phyloP scores from a whole-genome alignment of 2,113 vertebrate genomes.

The Toxostoma redivivum region DNA sequence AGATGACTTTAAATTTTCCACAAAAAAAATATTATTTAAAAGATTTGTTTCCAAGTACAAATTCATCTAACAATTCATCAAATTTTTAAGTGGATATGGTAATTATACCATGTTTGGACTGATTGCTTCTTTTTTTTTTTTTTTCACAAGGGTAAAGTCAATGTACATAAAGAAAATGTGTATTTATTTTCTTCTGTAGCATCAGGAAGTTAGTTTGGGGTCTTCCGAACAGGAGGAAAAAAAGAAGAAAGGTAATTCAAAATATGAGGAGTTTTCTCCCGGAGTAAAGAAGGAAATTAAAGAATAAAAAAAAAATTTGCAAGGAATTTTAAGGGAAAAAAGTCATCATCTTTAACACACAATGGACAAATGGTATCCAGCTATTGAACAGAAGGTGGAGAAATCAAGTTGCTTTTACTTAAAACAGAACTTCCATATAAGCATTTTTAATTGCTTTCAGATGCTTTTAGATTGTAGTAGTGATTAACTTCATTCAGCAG shows the following conservation, averaged over 20 bases:
- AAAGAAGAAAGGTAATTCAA: neutral
- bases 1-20: neutral
- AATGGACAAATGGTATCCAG: neutral
- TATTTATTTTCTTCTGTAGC: neutral
- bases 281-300: neutral
- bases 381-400: neutral
- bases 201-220: neutral
- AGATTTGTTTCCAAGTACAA: neutral
- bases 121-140: neutral
- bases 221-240: neutral
- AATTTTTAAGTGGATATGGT: neutral
- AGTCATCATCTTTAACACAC: neutral
- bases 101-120: neutral
- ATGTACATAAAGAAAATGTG: neutral
- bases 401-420: neutral
- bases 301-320: neutral
- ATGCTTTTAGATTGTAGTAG: neutral
- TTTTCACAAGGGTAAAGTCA: neutral
- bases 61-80: neutral
- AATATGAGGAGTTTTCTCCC: neutral
- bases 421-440: neutral
- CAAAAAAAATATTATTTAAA: neutral
- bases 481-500: neutral
- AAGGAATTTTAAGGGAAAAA: neutral
- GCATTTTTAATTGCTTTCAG: constrained; percentile 28